Evolutionary conservation across 1,140 invertebrate species (phyloP).

Genomic region (Chrysoperla carnea): DNA sequence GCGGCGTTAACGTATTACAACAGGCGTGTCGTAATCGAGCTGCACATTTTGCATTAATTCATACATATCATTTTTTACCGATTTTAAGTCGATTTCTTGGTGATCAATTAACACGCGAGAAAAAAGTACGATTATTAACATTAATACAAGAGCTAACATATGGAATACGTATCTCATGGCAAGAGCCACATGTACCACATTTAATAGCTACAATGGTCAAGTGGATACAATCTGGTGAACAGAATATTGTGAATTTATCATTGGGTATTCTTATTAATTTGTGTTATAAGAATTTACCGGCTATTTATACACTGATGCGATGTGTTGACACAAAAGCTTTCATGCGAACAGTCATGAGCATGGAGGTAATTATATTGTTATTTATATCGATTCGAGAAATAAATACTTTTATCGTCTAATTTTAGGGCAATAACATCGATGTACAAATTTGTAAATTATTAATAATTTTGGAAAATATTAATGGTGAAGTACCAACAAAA

Average conservation of each 20-base stretch:
- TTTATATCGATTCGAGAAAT: slow-evolving; percentile 7
- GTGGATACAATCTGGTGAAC: slow-evolving; percentile 35
- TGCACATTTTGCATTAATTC: slow-evolving; percentile 36
- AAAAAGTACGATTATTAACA: slow-evolving; percentile 29
- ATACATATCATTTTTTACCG: slow-evolving; percentile 49
- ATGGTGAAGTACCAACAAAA: slow-evolving; percentile 27
- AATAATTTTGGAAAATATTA: slow-evolving; percentile 32
- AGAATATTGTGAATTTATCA: slow-evolving; percentile 33
- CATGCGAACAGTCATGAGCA: slow-evolving; percentile 31
- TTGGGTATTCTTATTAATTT: slow-evolving; percentile 52
- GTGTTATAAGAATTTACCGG: slow-evolving; percentile 48
- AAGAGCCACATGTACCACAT: slow-evolving; percentile 41
- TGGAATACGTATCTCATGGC: slow-evolving; percentile 50
- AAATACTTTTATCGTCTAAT: slow-evolving; percentile 6
- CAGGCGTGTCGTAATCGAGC: slow-evolving; percentile 36
- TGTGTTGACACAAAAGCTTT: slow-evolving; percentile 42
- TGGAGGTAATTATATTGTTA: slow-evolving; percentile 23
- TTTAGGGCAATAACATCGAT: slow-evolving; percentile 20
- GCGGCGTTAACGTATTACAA: slow-evolving; percentile 37
- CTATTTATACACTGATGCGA: slow-evolving; percentile 41
- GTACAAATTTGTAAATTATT: slow-evolving; percentile 33
- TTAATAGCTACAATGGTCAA: slow-evolving; percentile 39
- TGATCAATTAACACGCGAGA: slow-evolving; percentile 28
- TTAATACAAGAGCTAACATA: slow-evolving; percentile 47
- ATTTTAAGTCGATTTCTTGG: slow-evolving; percentile 36